These are phyloP conservation scores for Apostichopus californicus DNA, from an alignment of 35 echinoderm and acorn worm genomes.

Conservation along the genomic window DNA sequence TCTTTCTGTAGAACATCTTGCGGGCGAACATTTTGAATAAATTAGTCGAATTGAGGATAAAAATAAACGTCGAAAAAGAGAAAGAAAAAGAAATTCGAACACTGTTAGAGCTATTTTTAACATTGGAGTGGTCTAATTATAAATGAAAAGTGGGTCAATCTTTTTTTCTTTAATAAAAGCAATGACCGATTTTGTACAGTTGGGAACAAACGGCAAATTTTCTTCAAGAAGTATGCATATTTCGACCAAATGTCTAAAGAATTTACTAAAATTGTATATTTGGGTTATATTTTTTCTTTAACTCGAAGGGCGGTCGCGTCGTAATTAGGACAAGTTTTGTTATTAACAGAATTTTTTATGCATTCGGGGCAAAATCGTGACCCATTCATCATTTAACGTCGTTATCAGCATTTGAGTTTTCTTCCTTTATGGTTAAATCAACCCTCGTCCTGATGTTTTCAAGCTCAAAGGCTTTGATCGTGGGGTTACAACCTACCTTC, in stretches of 20 bases:
- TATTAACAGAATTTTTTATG: background rate
- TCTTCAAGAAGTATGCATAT: too few relatives aligned
- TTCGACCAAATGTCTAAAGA: too few relatives aligned
- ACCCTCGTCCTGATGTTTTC: background rate
- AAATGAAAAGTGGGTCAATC: background rate
- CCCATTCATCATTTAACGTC: background rate
- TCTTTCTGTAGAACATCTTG: background rate
- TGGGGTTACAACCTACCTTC: background rate
- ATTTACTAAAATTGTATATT: background rate
- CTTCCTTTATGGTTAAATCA: background rate
- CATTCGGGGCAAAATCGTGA: background rate
- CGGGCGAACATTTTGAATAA: background rate
- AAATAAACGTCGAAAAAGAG: too few relatives aligned
- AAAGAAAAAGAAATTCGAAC: background rate
- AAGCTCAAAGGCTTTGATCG: conserved; percentile 1
- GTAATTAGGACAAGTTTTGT: background rate
- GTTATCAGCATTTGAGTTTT: background rate
- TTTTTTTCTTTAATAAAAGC: background rate
- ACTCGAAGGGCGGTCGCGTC: background rate
- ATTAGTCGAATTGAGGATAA: background rate
- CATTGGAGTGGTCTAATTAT: background rate
- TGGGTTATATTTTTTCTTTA: background rate
- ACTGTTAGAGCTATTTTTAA: background rate
- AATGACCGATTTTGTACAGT: background rate
- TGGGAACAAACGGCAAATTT: too few relatives aligned